Percentiles rank a stretch among this genome's conserved stretches.
These are phyloP conservation scores for Epizoanthus scotinus DNA, from an alignment of 92 coral and sea anemone genomes.

Conservation along the genomic window DNA sequence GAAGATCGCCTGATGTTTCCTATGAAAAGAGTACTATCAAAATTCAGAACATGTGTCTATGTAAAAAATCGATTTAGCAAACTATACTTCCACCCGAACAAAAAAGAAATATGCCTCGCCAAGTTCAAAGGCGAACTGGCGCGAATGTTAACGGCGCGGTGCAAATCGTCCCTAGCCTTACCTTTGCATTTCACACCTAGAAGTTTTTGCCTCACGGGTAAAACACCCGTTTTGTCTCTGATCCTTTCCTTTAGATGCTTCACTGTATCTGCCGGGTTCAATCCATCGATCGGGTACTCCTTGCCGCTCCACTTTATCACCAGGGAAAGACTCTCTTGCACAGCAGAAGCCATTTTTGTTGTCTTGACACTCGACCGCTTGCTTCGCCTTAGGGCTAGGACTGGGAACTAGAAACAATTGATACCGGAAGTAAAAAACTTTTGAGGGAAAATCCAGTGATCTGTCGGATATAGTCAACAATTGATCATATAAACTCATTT, in stretches of 20 bases:
- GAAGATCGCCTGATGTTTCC: too few relatives aligned
- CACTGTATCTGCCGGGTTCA: constrained; percentile 70
- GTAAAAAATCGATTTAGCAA: neutral
- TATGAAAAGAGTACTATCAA: too few relatives aligned
- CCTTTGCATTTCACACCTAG: constrained; percentile 92
- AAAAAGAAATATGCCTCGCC: neutral
- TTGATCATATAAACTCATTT: too few relatives aligned
- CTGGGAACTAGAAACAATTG: constrained; percentile 14
- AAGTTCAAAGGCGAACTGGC: neutral
- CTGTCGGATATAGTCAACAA: too few relatives aligned
- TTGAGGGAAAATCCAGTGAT: too few relatives aligned
- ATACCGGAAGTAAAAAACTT: too few relatives aligned
- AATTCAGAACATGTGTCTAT: too few relatives aligned
- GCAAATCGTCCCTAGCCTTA: too few relatives aligned
- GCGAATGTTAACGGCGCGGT: too few relatives aligned
- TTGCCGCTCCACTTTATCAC: constrained; percentile 96
- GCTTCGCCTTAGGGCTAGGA: neutral
- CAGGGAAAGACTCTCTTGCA: constrained; percentile 30
- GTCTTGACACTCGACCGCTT: neutral
- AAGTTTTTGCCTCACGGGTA: constrained; percentile 91
- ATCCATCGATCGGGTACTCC: constrained; percentile 74
- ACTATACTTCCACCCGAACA: neutral
- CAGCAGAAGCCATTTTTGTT: constrained; percentile 42
- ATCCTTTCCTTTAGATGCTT: constrained; percentile 71
- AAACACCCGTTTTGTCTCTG: constrained; percentile 86